phyloP scores from a whole-genome alignment of 2,888 invertebrate genomes.

The Acleris laterana region DNA sequence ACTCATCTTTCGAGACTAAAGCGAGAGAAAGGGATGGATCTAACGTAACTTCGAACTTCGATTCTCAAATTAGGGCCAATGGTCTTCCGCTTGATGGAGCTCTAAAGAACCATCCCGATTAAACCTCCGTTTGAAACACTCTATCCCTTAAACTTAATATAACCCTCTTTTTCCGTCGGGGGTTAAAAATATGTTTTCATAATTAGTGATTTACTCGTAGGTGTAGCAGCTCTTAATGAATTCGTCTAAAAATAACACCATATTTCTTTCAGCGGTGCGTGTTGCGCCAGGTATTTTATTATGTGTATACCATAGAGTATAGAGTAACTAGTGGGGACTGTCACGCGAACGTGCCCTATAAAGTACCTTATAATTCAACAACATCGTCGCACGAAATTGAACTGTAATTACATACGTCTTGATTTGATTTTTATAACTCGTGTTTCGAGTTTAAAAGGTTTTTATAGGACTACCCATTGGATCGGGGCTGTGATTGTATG shows the following conservation, averaged over 20 bases:
- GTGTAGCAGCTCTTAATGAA: conserved; percentile 21
- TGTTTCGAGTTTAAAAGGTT: neutral
- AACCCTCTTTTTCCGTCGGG: no score
- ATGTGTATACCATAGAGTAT: conserved; percentile 18
- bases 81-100: no score
- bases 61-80: no score
- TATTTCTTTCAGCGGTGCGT: conserved; percentile 36
- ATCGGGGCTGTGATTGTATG: neutral
- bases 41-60: no score
- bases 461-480: conserved; percentile 2
- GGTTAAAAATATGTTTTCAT: no score
- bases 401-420: neutral
- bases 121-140: no score
- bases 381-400: neutral
- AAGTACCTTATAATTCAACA: neutral
- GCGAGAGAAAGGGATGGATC: no score
- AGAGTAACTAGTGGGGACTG: conserved; percentile 29
- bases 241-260: conserved; percentile 34
- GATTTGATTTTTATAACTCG: neutral
- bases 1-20: no score
- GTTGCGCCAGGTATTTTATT: conserved; percentile 19
- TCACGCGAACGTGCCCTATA: conserved; percentile 40
- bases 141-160: no score
- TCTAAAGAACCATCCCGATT: no score
- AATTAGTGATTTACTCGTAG: conserved; percentile 9